Conservation (phyloP, 2,797 vertebrate species). For the Labroides dimidiatus region DNA sequence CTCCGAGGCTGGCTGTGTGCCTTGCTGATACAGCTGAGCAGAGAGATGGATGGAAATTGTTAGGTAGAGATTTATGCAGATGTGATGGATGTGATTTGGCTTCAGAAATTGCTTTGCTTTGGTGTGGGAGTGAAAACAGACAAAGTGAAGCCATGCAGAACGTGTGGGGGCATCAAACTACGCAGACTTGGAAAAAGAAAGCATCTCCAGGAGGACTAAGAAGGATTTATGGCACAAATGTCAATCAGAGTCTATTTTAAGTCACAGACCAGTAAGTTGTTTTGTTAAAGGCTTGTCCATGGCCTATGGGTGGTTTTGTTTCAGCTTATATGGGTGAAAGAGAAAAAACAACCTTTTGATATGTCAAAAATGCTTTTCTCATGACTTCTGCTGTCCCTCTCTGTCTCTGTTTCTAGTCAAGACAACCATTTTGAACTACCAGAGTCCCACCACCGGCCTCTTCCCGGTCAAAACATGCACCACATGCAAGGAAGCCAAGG, state of each 20-base stretch:
- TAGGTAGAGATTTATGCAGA: background rate
- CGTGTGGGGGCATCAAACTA: background rate
- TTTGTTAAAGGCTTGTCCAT: background rate
- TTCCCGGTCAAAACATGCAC: constrained; percentile 91
- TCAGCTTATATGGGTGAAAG: background rate
- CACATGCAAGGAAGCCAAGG: constrained; percentile 88
- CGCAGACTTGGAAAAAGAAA: background rate
- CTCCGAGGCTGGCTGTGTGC: background rate
- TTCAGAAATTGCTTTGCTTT: background rate
- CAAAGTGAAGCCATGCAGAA: background rate
- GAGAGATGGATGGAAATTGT: background rate
- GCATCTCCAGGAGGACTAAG: background rate
- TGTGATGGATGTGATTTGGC: constrained; percentile 14
- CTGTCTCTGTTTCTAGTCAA: constrained; percentile 85
- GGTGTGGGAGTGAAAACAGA: constrained; percentile 23
- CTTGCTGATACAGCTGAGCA: background rate
- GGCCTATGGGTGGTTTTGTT: background rate
- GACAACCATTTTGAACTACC: constrained; percentile 90
- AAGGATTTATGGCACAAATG: background rate
- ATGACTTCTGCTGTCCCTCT: constrained; percentile 8
- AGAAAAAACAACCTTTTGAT: background rate
- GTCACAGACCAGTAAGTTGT: background rate
- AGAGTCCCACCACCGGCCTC: constrained; percentile 95
- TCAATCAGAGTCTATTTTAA: background rate
- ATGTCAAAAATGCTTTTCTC: constrained; percentile 6